Percentiles rank a stretch among this genome's conserved stretches.
These are phyloP conservation scores for Pristionchus exspectatus DNA, from an alignment of 2,888 invertebrate species.

Conservation along the genomic window DNA sequence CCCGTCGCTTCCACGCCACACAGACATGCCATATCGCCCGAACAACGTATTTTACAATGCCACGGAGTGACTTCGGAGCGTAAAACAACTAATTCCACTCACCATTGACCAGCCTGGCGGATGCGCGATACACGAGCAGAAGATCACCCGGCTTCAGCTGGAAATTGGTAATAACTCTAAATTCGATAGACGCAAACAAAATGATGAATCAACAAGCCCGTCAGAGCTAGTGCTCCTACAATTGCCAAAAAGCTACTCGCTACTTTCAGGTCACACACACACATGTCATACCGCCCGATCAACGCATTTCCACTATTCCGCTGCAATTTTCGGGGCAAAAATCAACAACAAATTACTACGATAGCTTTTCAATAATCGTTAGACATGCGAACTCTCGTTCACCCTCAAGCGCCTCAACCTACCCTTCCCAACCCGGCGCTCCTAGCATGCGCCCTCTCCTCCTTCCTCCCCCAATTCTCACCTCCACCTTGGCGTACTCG, in stretches of 20 bases:
- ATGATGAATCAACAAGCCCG: no score
- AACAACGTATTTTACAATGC: no score
- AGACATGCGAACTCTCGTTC: no score
- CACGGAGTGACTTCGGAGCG: neutral
- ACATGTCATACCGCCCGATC: neutral
- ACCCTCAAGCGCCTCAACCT: no score
- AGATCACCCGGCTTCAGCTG: conserved; percentile 36
- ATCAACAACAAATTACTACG: neutral
- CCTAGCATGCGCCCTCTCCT: no score
- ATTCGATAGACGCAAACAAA: no score
- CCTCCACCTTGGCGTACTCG: conserved; percentile 20
- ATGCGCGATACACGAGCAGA: conserved; percentile 41
- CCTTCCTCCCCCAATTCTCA: no score
- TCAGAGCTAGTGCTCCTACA: no score
- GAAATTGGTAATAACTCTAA: neutral
- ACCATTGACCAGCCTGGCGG: conserved; percentile 45
- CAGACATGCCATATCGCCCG: neutral
- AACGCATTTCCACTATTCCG: neutral
- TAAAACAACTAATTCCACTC: neutral
- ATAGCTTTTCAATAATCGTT: neutral
- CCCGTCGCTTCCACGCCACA: neutral
- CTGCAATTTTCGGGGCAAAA: neutral
- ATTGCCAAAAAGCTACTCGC: neutral
- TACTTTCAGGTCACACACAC: neutral
- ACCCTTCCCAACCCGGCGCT: no score